Base-by-base conservation (phyloP, 1,140 invertebrate genomes). In the Delia radicum region DNA sequence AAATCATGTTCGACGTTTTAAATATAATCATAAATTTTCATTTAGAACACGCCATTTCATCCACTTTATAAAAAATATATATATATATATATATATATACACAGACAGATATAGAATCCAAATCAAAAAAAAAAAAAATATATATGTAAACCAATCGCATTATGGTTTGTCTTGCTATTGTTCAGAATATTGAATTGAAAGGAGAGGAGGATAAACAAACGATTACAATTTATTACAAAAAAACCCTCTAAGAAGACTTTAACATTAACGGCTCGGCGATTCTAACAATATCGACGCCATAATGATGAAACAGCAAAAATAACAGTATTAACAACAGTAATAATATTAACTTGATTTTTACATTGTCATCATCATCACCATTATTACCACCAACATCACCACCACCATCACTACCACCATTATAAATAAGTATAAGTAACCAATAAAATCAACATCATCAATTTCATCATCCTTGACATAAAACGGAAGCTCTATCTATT, bases 261-360 rank as follows among this genome's bases (percentile, higher is more conserved):
- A n/a, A 21, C n/a, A 33, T 12, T 10, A 18, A 69, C 15, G 18
- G 29, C 6, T 7, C 5, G n/a, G 33, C 6, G 27, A 27, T 5
- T 5, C 4, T 27, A 27, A 67, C 29, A 31, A 18, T 15, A 29
- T n/a, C 18, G 21, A n/a, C n/a, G 29, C 29, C 65, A 69, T 69
- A 69, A 69, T 69, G 65, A 33, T 69, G 65, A 69, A 69, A 69
- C 18, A 33, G 65, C 65, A 69, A 21, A 33, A 69, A 67, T n/a
- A 69, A 37, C 12, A 27, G 29, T 69, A 37, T 18, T 69, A 24
- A 31, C 15, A 69, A 33, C 6, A 69, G 29, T 37, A 21, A 5
- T 21, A 24, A 69, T 21, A 37, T 69, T 31, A 13, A 69, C 15
- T 33, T 37, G 65, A 5, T 29, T 65, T 65, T 65, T 65, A 65